Base-by-base conservation (phyloP, 1,140 invertebrate genomes). In the Diprion similis region DNA sequence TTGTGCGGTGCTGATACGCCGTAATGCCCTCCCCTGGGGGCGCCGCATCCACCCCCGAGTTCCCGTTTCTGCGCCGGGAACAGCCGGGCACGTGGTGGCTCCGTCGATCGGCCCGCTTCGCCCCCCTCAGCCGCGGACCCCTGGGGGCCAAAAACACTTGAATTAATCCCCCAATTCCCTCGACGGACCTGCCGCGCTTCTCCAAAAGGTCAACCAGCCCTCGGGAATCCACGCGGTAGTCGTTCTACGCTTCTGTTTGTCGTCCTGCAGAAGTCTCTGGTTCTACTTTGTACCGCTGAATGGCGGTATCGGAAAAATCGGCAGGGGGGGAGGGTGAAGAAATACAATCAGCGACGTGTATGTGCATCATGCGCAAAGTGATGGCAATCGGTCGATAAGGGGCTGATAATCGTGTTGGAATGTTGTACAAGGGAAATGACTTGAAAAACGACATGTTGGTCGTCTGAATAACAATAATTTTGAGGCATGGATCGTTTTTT, bases 1-100 rank as follows among this genome's bases (percentile, higher is more conserved):
- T 86, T 81, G 85, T 82, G 86, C 74, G 83, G 83, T 85, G 86
- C 85, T 86, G 85, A 86, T 87, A 86, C 84, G 79, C 83, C 81
- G 85, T 87, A 87, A 87, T 86, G 77, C 80, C 64, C 72, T 86
- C 85, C 81, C 85, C 66, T 69, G 85, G 81, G 85, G 84, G 13
- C 68, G 11, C 51, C 11, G n/a, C 51, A 59, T 59, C 51, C 51
- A 59, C 51, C 24, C 24, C 24, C 24, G 24, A 37, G 24, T 37
- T 37, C 24, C 24, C 24, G 24, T 37, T 37, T 37, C 24, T 37
- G 24, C 24, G 24, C 24, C 24, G 24, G 24, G 24, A 37, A 37
- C 24, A 37, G 24, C 24, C 24, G 24, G 24, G 24, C 2, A 37
- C 24, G 24, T 37, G 74, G 24, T 37, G 74, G 59, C 72, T 76